Evolutionary conservation across 2,888 invertebrate species (phyloP).

Genomic region (Plutella xylostella): DNA sequence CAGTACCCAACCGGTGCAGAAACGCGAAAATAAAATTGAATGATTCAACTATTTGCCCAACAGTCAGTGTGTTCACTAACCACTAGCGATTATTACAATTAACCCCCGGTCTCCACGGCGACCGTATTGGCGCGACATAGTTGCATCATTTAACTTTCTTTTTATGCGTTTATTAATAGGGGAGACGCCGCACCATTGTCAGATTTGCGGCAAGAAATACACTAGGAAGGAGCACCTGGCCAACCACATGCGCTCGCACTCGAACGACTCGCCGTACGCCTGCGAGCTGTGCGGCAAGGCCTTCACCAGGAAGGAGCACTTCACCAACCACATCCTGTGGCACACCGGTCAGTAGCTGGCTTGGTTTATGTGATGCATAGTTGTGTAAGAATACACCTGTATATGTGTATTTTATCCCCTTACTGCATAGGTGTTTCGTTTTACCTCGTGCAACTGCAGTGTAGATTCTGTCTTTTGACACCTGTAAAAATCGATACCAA

Average conservation of each 20-base stretch:
- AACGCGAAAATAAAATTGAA: conserved; percentile 49
- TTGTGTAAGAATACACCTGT: no score
- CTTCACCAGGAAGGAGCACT: conserved; percentile 90
- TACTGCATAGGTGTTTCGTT: no score
- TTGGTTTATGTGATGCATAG: conserved; percentile 29
- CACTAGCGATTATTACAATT: no score
- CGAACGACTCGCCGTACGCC: conserved; percentile 88
- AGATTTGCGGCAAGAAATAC: conserved; percentile 89
- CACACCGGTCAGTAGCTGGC: conserved; percentile 76
- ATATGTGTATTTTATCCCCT: no score
- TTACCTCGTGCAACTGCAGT: no score
- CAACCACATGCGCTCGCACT: conserved; percentile 90
- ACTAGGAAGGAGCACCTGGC: conserved; percentile 90
- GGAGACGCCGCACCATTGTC: conserved; percentile 89
- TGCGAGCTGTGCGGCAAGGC: conserved; percentile 91
- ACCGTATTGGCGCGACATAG: no score
- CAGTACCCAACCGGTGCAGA: conserved; percentile 49
- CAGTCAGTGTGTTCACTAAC: conserved; percentile 9
- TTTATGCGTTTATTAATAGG: conserved; percentile 70
- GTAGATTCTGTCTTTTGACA: no score
- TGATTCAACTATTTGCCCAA: conserved; percentile 61
- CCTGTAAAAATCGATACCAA: no score
- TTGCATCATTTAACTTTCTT: conserved; percentile 68
- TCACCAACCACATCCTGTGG: conserved; percentile 92
- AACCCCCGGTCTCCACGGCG: no score